These are phyloP conservation scores for Fragum whitleyi DNA, from an alignment of 2,888 invertebrate species.

Conservation along the genomic window DNA sequence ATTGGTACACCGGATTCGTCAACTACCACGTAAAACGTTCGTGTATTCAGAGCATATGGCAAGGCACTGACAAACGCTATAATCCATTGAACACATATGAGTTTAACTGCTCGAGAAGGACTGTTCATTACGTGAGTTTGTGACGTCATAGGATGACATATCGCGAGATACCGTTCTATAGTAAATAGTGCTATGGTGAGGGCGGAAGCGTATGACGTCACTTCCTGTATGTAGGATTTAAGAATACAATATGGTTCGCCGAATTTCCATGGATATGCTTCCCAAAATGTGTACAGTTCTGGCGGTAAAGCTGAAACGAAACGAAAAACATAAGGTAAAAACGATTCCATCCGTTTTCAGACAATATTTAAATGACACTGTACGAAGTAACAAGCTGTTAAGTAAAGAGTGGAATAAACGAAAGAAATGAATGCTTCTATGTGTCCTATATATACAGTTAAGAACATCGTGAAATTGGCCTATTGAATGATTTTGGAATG, in stretches of 20 bases:
- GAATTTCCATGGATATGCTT: slow-evolving; percentile 85
- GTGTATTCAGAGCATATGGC: slow-evolving; percentile 81
- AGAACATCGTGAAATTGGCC: no score
- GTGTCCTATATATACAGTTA: not conserved
- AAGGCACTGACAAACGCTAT: slow-evolving; percentile 90
- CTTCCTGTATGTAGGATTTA: slow-evolving; percentile 85
- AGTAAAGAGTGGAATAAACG: no score
- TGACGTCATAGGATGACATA: slow-evolving; percentile 94
- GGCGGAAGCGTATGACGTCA: slow-evolving; percentile 94
- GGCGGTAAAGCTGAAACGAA: slow-evolving; percentile 84
- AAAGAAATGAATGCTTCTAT: not conserved
- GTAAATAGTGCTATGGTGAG: slow-evolving; percentile 97
- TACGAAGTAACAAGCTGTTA: no score
- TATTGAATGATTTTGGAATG: no score
- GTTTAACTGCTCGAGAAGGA: slow-evolving; percentile 91
- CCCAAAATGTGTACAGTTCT: slow-evolving; percentile 86
- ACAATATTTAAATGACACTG: no score
- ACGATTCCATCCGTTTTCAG: no score
- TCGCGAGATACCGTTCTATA: slow-evolving; percentile 94
- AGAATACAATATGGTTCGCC: slow-evolving; percentile 85
- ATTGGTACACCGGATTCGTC: slow-evolving; percentile 71
- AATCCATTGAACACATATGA: slow-evolving; percentile 92
- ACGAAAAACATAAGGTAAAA: no score
- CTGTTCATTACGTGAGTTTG: slow-evolving; percentile 91
- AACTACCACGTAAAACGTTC: slow-evolving; percentile 74